phyloP scores from a whole-genome alignment of 2,888 invertebrate species.

The Phymatocera aterrima region DNA sequence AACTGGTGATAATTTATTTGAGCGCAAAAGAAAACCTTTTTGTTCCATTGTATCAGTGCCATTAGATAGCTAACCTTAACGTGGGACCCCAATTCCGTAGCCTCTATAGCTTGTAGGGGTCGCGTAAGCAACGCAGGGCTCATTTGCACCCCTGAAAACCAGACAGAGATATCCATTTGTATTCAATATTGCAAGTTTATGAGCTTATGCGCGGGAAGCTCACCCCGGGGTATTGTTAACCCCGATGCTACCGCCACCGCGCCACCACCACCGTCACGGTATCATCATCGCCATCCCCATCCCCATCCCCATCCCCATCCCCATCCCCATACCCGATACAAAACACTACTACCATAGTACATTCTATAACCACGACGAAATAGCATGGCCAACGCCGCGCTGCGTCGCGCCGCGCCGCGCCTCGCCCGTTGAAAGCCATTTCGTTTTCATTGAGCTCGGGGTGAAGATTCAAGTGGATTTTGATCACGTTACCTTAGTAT shows the following conservation, averaged over 20 bases:
- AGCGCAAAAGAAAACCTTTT: conserved; percentile 36
- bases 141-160: conserved; percentile 67
- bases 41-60: conserved; percentile 54
- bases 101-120: conserved; percentile 51
- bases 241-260: conserved; percentile 31
- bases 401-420: too few species aligned
- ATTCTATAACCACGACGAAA: not conserved
- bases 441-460: conserved; percentile 68
- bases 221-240: conserved; percentile 49
- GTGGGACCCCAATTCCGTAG: conserved; percentile 61
- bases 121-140: conserved; percentile 55
- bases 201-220: conserved; percentile 67
- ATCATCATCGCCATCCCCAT: not conserved
- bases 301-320: not conserved
- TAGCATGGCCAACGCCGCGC: conserved; percentile 26
- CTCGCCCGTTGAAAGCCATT: conserved; percentile 65
- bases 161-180: conserved; percentile 70
- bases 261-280: not conserved
- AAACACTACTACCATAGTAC: not conserved
- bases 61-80: conserved; percentile 59
- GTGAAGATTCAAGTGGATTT: conserved; percentile 69
- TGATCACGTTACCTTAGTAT: conserved; percentile 71
- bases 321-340: not conserved
- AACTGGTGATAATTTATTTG: conserved; percentile 44
- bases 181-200: conserved; percentile 75